Evolutionary conservation across 2,888 invertebrate genomes (phyloP).

Genomic region (Timandra comae): DNA sequence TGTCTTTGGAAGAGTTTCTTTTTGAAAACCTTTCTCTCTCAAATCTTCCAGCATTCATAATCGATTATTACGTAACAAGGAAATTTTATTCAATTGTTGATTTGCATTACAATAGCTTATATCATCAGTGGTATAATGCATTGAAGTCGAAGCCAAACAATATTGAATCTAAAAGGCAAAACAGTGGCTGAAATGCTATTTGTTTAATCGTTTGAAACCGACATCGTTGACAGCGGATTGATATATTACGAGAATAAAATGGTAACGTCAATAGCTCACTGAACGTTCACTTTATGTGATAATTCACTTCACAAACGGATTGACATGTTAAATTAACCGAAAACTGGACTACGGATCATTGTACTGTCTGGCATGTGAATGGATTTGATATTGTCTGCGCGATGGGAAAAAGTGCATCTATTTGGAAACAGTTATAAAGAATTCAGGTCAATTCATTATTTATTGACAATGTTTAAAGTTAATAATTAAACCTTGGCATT

Average conservation of each 20-base stretch:
- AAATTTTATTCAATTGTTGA: too few species aligned
- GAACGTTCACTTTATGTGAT: conserved; percentile 19
- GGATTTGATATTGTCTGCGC: conserved; percentile 1
- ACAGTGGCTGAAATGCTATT: conserved; percentile 14
- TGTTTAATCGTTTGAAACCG: conserved; percentile 20
- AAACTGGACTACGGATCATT: conserved; percentile 16
- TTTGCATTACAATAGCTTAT: too few species aligned
- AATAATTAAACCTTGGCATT: too few species aligned
- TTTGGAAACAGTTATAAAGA: background rate
- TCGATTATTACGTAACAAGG: too few species aligned
- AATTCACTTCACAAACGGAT: conserved; percentile 19
- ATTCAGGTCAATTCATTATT: conserved; percentile 1
- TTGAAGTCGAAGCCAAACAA: background rate
- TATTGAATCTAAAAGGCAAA: background rate
- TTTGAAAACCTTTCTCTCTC: too few species aligned
- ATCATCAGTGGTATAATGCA: too few species aligned
- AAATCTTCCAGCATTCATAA: too few species aligned
- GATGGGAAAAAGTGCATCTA: too few species aligned
- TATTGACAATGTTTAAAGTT: too few species aligned
- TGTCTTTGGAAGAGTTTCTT: too few species aligned
- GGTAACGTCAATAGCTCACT: conserved; percentile 23
- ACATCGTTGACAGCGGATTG: conserved; percentile 20
- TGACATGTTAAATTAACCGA: conserved; percentile 27
- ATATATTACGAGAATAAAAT: conserved; percentile 22
- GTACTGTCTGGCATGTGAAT: conserved; percentile 9